phyloP scores from a whole-genome alignment of 2,797 vertebrate species.

The Scomberomorus guttatus region DNA sequence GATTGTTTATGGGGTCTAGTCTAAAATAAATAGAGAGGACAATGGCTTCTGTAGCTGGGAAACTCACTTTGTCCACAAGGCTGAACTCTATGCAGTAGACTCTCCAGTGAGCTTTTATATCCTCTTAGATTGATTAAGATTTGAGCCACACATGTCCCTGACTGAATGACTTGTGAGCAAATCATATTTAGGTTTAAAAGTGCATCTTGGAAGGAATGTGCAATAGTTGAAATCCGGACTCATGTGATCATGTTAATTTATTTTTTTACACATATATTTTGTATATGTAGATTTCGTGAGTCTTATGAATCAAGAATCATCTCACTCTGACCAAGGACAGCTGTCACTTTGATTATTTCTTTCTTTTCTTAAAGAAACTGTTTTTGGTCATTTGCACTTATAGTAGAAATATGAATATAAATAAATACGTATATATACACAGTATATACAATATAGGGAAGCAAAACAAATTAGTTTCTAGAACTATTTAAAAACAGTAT shows the following conservation, averaged over 20 bases:
- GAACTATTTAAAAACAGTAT: slow-evolving; percentile 79
- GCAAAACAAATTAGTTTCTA: slow-evolving; percentile 83
- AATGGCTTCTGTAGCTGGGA: slow-evolving; percentile 66
- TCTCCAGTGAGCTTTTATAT: slow-evolving; percentile 78
- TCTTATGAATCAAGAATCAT: slow-evolving; percentile 74
- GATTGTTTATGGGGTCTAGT: slow-evolving; percentile 49
- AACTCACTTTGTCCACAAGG: slow-evolving; percentile 67
- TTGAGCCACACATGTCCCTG: slow-evolving; percentile 68
- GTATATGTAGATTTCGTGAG: slow-evolving; percentile 83
- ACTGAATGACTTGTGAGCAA: slow-evolving; percentile 62
- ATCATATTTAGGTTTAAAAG: slow-evolving; percentile 70
- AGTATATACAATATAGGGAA: slow-evolving; percentile 79
- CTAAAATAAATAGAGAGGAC: slow-evolving; percentile 48
- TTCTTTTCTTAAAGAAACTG: slow-evolving; percentile 72
- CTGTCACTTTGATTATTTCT: slow-evolving; percentile 76
- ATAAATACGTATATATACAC: slow-evolving; percentile 61
- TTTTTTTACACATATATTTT: slow-evolving; percentile 89
- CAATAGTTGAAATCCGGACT: slow-evolving; percentile 84
- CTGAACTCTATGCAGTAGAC: slow-evolving; percentile 84
- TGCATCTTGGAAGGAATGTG: slow-evolving; percentile 83
- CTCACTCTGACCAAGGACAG: slow-evolving; percentile 78
- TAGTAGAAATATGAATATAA: slow-evolving; percentile 81
- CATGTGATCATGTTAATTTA: slow-evolving; percentile 85
- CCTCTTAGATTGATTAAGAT: slow-evolving; percentile 67
- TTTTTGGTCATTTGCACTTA: slow-evolving; percentile 86